Evolutionary conservation across 2,888 invertebrate genomes (phyloP), one percentile per base, ranked within the genome.

Genomic region (Lepidochrysops patricia): DNA sequence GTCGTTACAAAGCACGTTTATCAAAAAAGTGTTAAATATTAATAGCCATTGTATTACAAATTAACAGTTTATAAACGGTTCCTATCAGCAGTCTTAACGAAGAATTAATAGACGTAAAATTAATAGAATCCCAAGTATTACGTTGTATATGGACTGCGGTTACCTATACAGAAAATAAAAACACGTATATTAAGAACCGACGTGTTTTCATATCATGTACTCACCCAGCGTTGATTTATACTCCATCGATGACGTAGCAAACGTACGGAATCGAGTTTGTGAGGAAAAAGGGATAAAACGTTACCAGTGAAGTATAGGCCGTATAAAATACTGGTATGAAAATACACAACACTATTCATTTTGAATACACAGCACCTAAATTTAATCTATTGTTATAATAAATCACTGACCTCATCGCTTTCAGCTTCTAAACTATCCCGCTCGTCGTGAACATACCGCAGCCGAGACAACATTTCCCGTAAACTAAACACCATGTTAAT

Each of bases 171-270:
- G 27, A 54, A 54, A 54, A 54, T 54, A 32, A 54, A 32, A 54
- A 13, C 54, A 54, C 19, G 54, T 27, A 52, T 29, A 23, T 37
- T 27, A 57, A 43, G n/a, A 49, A 58, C 32, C 13, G 23, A 58
- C 32, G 50, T 58, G 50, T 48, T 50, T 34, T 75, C 76, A 76
- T 58, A 58, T 62, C 49, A 29, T 37, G 52, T 58, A 61, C 52
- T 52, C 54, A 80, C 80, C 77, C 78, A 80, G 78, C 74, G 70
- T 77, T 85, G 87, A 87, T 86, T 84, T 85, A 87, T 87, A 82
- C 70, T 75, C 68, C 61, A 61, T 64, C 65, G 75, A 78, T 87
- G 87, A 87, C 82, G 76, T 65, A 73, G 73, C 80, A 70, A 74
- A 77, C 75, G 72, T 74, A 49, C 7, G 19, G 25, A 34, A 29